These are phyloP conservation scores for Phylloscopus trochilus DNA, from an alignment of 2,113 vertebrate species.

Conservation along the genomic window DNA sequence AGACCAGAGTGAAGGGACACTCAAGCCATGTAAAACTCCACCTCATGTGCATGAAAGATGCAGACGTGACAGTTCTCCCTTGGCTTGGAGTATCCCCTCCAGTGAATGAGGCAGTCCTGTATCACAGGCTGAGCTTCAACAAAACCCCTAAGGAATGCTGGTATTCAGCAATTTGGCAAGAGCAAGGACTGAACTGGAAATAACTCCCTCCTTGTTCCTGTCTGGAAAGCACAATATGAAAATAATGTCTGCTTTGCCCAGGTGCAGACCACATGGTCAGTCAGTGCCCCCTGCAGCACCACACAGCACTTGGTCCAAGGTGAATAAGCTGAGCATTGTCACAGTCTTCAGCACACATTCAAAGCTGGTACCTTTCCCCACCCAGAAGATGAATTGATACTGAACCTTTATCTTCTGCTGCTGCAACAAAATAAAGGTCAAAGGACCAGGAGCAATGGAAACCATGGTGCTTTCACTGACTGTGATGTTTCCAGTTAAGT, in stretches of 20 bases:
- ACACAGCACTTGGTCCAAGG: not conserved
- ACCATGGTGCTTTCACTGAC: slow-evolving; percentile 65
- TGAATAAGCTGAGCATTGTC: not conserved
- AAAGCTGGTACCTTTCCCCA: slow-evolving; percentile 33
- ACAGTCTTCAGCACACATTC: slow-evolving; percentile 23
- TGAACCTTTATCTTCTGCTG: slow-evolving; percentile 50
- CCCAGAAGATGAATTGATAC: slow-evolving; percentile 63
- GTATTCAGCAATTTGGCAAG: not conserved
- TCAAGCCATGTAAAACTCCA: not conserved
- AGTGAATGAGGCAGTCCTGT: not conserved
- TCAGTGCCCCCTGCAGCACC: not conserved
- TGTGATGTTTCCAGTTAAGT: slow-evolving; percentile 66
- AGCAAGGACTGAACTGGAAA: not conserved
- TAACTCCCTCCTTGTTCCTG: not conserved
- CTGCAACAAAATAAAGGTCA: slow-evolving; percentile 62
- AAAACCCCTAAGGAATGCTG: not conserved
- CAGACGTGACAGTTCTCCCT: not conserved
- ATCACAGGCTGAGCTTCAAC: not conserved
- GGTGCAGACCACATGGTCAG: not conserved
- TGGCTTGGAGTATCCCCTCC: not conserved
- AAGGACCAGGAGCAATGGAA: slow-evolving; percentile 61
- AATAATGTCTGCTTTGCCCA: not conserved
- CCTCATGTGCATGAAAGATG: not conserved
- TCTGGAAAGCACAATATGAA: not conserved
- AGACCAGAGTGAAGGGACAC: not conserved